Conservation (phyloP, 1,140 invertebrate genomes). For the Paraescarpia echinospica region DNA sequence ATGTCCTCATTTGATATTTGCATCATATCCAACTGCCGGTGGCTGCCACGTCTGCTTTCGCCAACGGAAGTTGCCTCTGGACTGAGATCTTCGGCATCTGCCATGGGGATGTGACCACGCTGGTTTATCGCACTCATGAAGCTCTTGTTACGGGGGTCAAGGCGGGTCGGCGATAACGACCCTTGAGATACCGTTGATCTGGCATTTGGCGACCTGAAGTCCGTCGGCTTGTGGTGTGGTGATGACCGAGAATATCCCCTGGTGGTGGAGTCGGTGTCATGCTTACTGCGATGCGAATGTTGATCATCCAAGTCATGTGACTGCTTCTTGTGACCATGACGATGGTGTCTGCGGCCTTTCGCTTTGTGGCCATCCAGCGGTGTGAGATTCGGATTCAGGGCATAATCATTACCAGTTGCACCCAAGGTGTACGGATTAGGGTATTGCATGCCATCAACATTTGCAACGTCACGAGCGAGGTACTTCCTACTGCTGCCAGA, state of each 20-base stretch:
- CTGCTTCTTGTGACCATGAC: background rate
- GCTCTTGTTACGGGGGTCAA: background rate
- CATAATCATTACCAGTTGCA: background rate
- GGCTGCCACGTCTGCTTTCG: constrained; percentile 13
- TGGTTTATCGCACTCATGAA: constrained; percentile 3
- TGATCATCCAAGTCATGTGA: background rate
- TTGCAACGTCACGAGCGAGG: background rate
- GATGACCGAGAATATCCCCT: background rate
- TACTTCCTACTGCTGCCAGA: background rate
- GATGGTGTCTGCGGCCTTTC: background rate
- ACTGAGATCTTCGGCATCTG: constrained; percentile 18
- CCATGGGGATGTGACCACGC: background rate
- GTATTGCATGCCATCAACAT: background rate
- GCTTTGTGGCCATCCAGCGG: constrained; percentile 7
- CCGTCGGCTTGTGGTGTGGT: background rate
- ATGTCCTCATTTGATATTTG: constrained; percentile 17
- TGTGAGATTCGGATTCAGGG: background rate
- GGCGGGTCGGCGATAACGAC: background rate
- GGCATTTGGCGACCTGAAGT: background rate
- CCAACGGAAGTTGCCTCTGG: background rate
- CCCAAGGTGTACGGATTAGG: background rate
- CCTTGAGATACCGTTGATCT: background rate
- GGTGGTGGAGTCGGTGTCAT: background rate
- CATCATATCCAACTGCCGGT: background rate
- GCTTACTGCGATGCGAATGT: background rate